phyloP scores from a whole-genome alignment of 2,113 vertebrate species.

The Amazona vittata region DNA sequence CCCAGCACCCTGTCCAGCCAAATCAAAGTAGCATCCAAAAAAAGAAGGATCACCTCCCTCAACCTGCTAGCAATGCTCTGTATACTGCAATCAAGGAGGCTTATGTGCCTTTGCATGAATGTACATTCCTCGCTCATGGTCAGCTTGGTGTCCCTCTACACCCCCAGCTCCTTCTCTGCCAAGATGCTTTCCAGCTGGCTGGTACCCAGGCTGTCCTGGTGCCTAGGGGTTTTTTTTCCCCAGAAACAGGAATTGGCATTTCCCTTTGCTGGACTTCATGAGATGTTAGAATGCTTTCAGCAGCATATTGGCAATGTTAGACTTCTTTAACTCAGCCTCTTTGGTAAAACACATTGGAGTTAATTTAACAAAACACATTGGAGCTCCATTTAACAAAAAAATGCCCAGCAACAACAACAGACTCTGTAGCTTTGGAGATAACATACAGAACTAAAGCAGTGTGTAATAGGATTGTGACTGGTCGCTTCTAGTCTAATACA shows the following conservation, averaged over 20 bases:
- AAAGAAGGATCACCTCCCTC: not conserved
- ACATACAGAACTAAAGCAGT: not conserved
- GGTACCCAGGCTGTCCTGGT: not conserved
- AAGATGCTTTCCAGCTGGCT: not conserved
- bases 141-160: not conserved
- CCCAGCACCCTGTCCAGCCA: not conserved
- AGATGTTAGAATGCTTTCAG: not conserved
- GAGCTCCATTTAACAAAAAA: not conserved
- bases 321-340: not conserved
- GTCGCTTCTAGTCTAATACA: not conserved
- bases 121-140: not conserved
- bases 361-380: not conserved
- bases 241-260: not conserved
- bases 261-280: not conserved
- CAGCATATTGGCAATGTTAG: not conserved
- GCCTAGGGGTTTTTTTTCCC: not conserved
- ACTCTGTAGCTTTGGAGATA: not conserved
- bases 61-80: not conserved
- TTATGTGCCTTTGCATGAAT: fast-evolving
- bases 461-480: not conserved
- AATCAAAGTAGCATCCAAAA: not conserved
- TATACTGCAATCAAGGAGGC: fast-evolving
- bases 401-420: fast-evolving
- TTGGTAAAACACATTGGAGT: fast-evolving
- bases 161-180: not conserved